These are phyloP conservation scores for Aphelocoma californica DNA, from an alignment of 2,797 vertebrate genomes.

Conservation along the genomic window DNA sequence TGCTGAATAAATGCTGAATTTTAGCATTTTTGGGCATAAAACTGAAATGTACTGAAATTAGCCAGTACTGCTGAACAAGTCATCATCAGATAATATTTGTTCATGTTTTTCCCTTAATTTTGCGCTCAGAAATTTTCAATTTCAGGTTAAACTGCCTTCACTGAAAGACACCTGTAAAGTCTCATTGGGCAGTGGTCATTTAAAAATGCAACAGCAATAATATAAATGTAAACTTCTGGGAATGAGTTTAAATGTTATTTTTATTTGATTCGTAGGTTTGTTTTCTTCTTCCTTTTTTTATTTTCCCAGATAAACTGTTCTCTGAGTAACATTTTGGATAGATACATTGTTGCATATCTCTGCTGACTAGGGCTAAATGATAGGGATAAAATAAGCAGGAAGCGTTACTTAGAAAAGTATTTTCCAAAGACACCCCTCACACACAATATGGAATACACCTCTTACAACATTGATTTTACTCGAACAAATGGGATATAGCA, in stretches of 20 bases:
- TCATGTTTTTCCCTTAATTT: not conserved
- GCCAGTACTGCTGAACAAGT: not conserved
- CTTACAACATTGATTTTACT: not conserved
- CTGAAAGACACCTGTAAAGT: not conserved
- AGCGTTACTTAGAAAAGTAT: not conserved
- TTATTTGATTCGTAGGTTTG: fast-evolving
- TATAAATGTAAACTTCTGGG: not conserved
- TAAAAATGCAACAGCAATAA: not conserved
- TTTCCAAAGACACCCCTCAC: not conserved
- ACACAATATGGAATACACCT: not conserved
- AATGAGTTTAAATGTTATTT: not conserved
- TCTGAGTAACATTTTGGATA: not conserved
- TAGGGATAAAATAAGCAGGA: not conserved
- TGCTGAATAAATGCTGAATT: not conserved
- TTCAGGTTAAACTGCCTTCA: not conserved
- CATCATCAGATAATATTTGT: not conserved
- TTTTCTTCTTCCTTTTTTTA: fast-evolving
- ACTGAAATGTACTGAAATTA: not conserved
- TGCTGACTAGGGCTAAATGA: not conserved
- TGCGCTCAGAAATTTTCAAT: not conserved
- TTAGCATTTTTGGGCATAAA: not conserved
- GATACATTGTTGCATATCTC: not conserved
- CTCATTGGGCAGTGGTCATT: not conserved
- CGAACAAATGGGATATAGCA: not conserved
- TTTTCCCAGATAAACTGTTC: not conserved